phyloP scores from a whole-genome alignment of 2,888 invertebrate genomes.

The Cremastinae sp. region DNA sequence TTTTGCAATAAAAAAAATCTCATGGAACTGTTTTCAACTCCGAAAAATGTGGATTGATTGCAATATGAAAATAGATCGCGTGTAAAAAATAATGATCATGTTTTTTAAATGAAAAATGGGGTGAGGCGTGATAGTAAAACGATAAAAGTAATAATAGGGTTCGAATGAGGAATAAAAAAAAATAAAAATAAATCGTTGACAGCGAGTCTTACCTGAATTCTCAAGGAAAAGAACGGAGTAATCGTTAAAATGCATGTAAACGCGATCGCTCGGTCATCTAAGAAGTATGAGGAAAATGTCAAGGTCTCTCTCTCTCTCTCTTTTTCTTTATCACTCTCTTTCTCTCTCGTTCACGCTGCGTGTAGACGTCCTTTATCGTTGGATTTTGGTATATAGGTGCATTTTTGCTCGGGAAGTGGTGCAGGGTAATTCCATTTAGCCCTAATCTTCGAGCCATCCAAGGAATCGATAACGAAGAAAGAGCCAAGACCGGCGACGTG shows the following conservation, averaged over 20 bases:
- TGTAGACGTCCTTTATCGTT: neutral
- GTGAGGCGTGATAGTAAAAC: too few species aligned
- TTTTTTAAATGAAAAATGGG: too few species aligned
- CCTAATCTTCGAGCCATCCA: constrained; percentile 58
- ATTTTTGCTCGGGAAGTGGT: constrained; percentile 46
- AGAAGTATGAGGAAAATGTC: constrained; percentile 57
- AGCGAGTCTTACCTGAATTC: constrained; percentile 7
- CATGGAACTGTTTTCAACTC: too few species aligned
- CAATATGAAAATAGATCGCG: too few species aligned
- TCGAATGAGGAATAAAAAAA: too few species aligned
- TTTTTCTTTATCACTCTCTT: constrained; percentile 14
- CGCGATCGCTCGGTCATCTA: constrained; percentile 48
- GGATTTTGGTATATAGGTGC: constrained; percentile 8
- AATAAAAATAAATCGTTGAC: neutral
- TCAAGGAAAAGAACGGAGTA: constrained; percentile 46
- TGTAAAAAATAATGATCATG: too few species aligned
- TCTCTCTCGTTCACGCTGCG: neutral
- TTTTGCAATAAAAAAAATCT: too few species aligned
- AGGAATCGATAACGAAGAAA: constrained; percentile 59
- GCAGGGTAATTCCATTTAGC: constrained; percentile 58
- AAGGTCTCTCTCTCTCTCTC: constrained; percentile 43
- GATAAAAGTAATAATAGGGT: too few species aligned
- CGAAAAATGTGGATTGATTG: too few species aligned
- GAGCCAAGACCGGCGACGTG: constrained; percentile 43
- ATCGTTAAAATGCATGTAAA: constrained; percentile 42